Conservation (phyloP, 2,888 invertebrate species). For the Eupithecia subumbrata region DNA sequence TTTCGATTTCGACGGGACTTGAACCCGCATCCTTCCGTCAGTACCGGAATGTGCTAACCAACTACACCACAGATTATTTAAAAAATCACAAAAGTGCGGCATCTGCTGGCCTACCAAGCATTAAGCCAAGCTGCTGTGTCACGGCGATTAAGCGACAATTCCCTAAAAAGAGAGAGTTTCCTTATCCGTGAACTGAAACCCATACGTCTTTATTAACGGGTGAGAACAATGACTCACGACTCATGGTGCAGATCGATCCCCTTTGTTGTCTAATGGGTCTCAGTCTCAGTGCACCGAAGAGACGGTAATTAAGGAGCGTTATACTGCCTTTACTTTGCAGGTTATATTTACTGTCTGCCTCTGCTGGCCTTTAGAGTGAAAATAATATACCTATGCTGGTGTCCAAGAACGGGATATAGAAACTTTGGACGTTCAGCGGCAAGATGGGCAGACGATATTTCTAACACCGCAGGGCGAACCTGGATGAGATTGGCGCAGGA, state of each 20-base stretch:
- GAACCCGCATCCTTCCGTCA: too few species aligned
- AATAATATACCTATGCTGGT: too few species aligned
- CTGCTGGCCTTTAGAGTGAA: neutral
- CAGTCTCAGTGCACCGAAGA: constrained; percentile 57
- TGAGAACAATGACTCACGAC: constrained; percentile 56
- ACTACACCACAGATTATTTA: too few species aligned
- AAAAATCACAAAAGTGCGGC: too few species aligned
- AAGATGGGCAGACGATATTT: too few species aligned
- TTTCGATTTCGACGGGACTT: too few species aligned
- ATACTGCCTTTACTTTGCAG: constrained; percentile 34
- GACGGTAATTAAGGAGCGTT: constrained; percentile 62
- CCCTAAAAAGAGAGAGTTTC: neutral
- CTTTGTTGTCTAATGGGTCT: constrained; percentile 66
- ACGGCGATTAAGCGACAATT: neutral
- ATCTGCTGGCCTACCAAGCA: too few species aligned
- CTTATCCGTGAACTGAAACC: neutral
- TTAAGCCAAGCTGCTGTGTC: neutral
- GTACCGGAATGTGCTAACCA: too few species aligned
- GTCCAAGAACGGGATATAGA: too few species aligned
- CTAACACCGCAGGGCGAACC: too few species aligned
- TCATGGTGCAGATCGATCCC: constrained; percentile 54
- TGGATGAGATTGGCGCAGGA: too few species aligned
- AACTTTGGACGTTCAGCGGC: too few species aligned
- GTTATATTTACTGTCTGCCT: neutral
- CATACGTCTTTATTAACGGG: constrained; percentile 41